phyloP scores from a whole-genome alignment of 2,888 invertebrate genomes.

The Stenoptilia bipunctidactyla region DNA sequence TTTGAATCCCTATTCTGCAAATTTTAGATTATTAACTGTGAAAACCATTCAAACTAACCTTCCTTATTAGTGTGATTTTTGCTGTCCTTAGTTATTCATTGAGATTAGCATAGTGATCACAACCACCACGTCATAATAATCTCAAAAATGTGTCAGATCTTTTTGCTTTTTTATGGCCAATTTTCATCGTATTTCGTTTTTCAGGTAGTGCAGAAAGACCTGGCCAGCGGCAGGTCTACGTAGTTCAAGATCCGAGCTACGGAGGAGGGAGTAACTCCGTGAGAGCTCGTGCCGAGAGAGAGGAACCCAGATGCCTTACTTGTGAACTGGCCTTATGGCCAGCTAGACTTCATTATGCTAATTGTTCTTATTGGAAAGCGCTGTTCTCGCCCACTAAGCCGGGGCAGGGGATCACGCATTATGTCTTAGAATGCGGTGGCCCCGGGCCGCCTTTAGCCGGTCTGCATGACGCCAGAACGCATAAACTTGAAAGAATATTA shows the following conservation, averaged over 20 bases:
- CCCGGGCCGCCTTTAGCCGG: constrained; percentile 90
- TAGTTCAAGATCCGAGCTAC: constrained; percentile 81
- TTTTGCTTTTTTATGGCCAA: no score
- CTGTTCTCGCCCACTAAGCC: constrained; percentile 73
- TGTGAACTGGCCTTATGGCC: constrained; percentile 88
- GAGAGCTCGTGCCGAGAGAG: constrained; percentile 64
- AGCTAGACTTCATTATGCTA: constrained; percentile 83
- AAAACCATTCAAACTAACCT: no score
- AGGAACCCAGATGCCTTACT: constrained; percentile 87
- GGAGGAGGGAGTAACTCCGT: constrained; percentile 69
- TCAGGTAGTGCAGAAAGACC: constrained; percentile 87
- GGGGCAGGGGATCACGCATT: constrained; percentile 65
- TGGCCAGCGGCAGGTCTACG: constrained; percentile 89
- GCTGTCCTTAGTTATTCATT: no score
- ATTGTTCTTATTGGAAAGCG: constrained; percentile 89
- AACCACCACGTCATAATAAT: no score
- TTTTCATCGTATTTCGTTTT: constrained; percentile 6
- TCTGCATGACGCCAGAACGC: constrained; percentile 80
- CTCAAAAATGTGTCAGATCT: no score
- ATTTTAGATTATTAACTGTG: no score
- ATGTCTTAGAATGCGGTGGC: constrained; percentile 92
- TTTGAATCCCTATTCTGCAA: no score
- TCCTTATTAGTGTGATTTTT: no score
- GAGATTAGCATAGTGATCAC: no score
- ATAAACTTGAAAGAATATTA: constrained; percentile 81